phyloP scores from a whole-genome alignment of 23 tunicate genomes.

The Oikopleura dioica region DNA sequence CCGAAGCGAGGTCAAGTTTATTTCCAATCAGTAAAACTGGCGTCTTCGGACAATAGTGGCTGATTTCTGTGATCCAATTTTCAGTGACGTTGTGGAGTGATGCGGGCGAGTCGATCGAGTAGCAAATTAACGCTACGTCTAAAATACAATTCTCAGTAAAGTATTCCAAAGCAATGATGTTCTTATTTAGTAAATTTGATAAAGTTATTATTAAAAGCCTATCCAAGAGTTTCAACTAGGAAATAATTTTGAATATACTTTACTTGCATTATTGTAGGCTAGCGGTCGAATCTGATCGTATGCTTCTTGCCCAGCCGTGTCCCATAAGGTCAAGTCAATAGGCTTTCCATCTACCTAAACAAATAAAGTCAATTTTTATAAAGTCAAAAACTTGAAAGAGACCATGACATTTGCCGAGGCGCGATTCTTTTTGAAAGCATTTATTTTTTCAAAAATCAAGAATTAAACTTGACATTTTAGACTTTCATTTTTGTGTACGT shows the following conservation, averaged over 20 bases:
- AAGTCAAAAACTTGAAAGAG: too few relatives aligned
- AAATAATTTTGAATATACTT: neutral
- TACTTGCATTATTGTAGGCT: slow-evolving; percentile 2
- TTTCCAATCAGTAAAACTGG: neutral
- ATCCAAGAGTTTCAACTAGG: neutral
- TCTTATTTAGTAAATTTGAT: too few relatives aligned
- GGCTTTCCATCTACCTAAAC: neutral
- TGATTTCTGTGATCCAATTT: neutral
- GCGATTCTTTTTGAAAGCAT: too few relatives aligned
- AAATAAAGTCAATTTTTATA: too few relatives aligned
- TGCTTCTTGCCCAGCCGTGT: slow-evolving; percentile 12
- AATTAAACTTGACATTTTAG: too few relatives aligned
- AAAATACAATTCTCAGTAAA: neutral
- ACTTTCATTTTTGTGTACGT: too few relatives aligned
- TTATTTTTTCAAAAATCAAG: too few relatives aligned
- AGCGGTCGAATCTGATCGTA: slow-evolving; percentile 6
- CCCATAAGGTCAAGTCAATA: neutral
- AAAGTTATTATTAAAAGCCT: too few relatives aligned
- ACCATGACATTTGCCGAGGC: too few relatives aligned
- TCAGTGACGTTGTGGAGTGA: neutral
- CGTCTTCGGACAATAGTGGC: slow-evolving; percentile 4
- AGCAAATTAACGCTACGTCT: neutral
- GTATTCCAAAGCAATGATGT: too few relatives aligned
- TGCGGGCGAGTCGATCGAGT: slow-evolving; percentile 7
- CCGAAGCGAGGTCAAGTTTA: neutral